Conservation (phyloP, 2,888 invertebrate species). For the Andrena flavipes region DNA sequence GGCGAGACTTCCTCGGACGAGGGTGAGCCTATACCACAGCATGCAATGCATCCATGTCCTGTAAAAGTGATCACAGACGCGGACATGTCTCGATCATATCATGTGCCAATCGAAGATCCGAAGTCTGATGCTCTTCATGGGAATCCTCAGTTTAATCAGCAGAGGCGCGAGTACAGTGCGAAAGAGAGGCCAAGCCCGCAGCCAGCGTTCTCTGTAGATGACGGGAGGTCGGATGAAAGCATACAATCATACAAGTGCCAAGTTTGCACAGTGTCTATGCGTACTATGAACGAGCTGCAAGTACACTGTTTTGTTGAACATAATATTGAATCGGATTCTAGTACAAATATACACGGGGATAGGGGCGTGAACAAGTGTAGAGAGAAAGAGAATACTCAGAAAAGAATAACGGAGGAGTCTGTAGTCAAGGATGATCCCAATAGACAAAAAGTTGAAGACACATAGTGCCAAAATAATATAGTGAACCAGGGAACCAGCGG, state of each 20-base stretch:
- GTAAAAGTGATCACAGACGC: slow-evolving; percentile 64
- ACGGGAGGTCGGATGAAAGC: slow-evolving; percentile 52
- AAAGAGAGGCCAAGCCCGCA: slow-evolving; percentile 56
- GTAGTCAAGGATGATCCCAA: slow-evolving; percentile 83
- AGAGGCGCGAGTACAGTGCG: slow-evolving; percentile 60
- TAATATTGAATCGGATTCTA: slow-evolving; percentile 75
- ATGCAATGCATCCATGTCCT: slow-evolving; percentile 73
- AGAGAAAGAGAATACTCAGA: slow-evolving; percentile 84
- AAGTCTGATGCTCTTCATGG: slow-evolving; percentile 69
- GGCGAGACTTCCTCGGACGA: slow-evolving; percentile 87
- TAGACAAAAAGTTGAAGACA: slow-evolving; percentile 88
- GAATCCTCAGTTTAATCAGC: slow-evolving; percentile 70
- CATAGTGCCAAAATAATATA: slow-evolving; percentile 87
- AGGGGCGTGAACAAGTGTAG: slow-evolving; percentile 82
- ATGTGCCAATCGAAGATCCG: slow-evolving; percentile 76
- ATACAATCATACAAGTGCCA: slow-evolving; percentile 79
- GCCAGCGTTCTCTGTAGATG: slow-evolving; percentile 35
- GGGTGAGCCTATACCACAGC: slow-evolving; percentile 82
- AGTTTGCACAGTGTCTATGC: slow-evolving; percentile 76
- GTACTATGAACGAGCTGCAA: slow-evolving; percentile 78
- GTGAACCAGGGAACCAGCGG: slow-evolving; percentile 27
- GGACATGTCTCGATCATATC: slow-evolving; percentile 76
- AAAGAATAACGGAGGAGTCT: slow-evolving; percentile 85
- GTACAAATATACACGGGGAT: slow-evolving; percentile 68
- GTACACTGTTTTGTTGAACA: slow-evolving; percentile 81